These are phyloP conservation scores for Coelogynopora nodosa DNA, from an alignment of 2,888 invertebrate genomes.

Conservation along the genomic window DNA sequence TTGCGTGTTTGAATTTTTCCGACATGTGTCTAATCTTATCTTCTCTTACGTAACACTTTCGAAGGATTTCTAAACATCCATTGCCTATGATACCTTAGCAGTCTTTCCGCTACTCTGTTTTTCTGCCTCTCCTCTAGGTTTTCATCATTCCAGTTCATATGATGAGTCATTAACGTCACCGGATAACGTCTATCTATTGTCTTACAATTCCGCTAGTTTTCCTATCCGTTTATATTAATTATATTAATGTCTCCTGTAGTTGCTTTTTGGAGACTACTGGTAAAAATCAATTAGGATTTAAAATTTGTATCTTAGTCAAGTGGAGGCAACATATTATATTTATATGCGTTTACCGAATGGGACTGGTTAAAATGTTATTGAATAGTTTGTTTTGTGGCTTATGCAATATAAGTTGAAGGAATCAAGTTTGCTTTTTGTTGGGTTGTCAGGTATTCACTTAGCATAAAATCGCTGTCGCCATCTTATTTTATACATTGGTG, in stretches of 20 bases:
- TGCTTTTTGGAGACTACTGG: background rate
- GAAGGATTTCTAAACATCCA: background rate
- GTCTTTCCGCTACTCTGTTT: no score
- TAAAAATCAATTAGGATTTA: no score
- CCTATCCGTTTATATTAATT: background rate
- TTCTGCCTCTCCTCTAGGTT: background rate
- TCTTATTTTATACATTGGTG: no score
- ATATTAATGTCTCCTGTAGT: background rate
- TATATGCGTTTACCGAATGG: no score
- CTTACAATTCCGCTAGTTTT: background rate
- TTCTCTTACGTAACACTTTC: background rate
- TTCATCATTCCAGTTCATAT: constrained; percentile 7
- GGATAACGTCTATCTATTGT: background rate
- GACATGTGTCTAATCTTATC: background rate
- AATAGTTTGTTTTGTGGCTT: no score
- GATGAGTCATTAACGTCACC: background rate
- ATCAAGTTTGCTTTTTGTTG: no score
- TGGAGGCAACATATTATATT: no score
- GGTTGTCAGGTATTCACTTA: no score
- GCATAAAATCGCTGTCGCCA: no score
- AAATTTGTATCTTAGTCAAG: no score
- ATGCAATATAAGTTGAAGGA: no score
- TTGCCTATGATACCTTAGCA: background rate
- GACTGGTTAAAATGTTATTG: no score
- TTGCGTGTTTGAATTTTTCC: background rate